A percentile compares a stretch with the other conserved stretches of the same genome.
phyloP scores from a whole-genome alignment of 2,113 vertebrate species.

The Cygnus buccinator region DNA sequence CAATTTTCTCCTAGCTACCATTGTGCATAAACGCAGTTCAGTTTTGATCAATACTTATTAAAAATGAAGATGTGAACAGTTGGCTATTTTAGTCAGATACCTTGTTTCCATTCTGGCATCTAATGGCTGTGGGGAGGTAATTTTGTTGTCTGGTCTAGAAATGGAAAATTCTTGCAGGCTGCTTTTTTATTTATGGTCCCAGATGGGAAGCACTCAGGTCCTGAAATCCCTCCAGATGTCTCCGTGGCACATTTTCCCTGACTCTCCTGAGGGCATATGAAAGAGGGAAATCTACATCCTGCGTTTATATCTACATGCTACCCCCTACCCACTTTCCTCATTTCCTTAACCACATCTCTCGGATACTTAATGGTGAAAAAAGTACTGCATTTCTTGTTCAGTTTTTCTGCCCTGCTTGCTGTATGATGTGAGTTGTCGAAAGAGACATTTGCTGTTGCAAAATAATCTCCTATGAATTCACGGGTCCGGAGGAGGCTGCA shows the following conservation, averaged over 20 bases:
- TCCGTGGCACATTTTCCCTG: not conserved
- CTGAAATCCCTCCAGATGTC: slow-evolving; percentile 6
- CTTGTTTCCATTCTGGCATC: not conserved
- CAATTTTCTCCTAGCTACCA: not conserved
- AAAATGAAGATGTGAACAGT: not conserved
- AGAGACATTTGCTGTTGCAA: not conserved
- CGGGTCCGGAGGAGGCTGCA: not conserved
- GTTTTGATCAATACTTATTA: not conserved
- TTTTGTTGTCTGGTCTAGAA: not conserved
- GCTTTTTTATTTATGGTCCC: slow-evolving; percentile 25
- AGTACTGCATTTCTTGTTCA: not conserved
- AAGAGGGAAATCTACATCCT: not conserved
- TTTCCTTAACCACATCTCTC: slow-evolving; percentile 46
- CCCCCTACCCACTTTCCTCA: not conserved
- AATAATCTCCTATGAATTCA: not conserved
- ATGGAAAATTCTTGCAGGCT: not conserved
- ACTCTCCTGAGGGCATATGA: rapidly evolving
- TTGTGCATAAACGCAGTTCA: not conserved
- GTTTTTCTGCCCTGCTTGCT: slow-evolving; percentile 25
- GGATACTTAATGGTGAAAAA: slow-evolving; percentile 15
- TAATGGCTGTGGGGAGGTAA: not conserved
- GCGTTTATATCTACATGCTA: not conserved
- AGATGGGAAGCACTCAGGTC: not conserved
- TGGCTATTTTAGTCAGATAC: not conserved
- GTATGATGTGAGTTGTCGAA: not conserved